Conservation (phyloP, 2,797 vertebrate species). For the Synaphobranchus kaupii region DNA sequence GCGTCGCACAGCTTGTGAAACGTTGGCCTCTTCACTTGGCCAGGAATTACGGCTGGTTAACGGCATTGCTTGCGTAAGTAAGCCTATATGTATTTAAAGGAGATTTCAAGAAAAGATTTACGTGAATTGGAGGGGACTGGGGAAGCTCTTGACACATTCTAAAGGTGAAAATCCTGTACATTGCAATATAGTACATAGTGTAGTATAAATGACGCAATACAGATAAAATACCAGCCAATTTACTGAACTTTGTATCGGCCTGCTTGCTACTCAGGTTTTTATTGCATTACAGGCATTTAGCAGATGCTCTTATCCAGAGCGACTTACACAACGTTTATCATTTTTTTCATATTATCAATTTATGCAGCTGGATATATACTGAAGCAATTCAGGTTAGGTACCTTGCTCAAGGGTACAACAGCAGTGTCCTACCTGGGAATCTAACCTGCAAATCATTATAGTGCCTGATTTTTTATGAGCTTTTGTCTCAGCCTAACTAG, state of each 20-base stretch:
- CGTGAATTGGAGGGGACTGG: neutral
- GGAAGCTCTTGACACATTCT: neutral
- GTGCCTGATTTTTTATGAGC: neutral
- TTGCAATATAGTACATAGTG: neutral
- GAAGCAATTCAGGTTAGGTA: too few species aligned
- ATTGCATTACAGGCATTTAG: neutral
- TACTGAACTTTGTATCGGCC: neutral
- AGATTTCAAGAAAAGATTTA: neutral
- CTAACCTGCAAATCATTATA: neutral
- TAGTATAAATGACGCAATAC: neutral
- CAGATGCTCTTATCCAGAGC: too few species aligned
- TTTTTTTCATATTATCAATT: too few species aligned
- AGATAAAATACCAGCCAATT: neutral
- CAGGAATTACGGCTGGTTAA: neutral
- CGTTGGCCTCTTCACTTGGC: neutral
- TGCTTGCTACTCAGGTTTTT: neutral
- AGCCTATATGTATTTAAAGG: neutral
- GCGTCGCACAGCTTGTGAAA: neutral
- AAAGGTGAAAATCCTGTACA: too few species aligned
- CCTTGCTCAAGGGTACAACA: too few species aligned
- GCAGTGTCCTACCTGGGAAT: too few species aligned
- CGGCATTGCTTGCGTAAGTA: neutral
- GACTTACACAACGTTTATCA: too few species aligned
- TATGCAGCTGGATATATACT: too few species aligned
- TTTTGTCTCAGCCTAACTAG: neutral